phyloP scores from a whole-genome alignment of 2,888 invertebrate genomes.

The Sinhomidia bicolor region DNA sequence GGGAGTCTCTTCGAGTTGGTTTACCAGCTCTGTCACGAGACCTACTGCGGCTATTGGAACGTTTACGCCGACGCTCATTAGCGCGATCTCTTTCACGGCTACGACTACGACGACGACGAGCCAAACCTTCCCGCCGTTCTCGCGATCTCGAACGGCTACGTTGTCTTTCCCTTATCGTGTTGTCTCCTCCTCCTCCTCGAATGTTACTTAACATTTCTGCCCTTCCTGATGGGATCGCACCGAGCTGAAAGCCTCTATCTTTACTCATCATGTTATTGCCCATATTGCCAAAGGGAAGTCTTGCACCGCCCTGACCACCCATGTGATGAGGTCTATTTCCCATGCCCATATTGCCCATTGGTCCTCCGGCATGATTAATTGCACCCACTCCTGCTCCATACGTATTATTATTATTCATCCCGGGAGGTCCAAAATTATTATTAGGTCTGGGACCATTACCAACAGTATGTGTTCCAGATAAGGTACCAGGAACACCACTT shows the following conservation, averaged over 20 bases:
- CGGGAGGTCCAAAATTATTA: slow-evolving; percentile 62
- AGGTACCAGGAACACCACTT: not conserved
- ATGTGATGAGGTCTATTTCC: not conserved
- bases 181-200: no score
- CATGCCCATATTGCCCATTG: slow-evolving; percentile 15
- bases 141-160: slow-evolving; percentile 77
- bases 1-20: slow-evolving; percentile 60
- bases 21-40: slow-evolving; percentile 60
- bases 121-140: slow-evolving; percentile 63
- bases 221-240: slow-evolving; percentile 62
- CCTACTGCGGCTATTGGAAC: slow-evolving; percentile 58
- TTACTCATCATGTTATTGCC: slow-evolving; percentile 22
- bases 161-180: slow-evolving; percentile 56
- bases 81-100: slow-evolving; percentile 79
- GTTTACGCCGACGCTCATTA: slow-evolving; percentile 55
- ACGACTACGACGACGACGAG: slow-evolving; percentile 79
- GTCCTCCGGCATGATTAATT: not conserved
- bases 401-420: slow-evolving; percentile 42
- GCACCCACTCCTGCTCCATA: slow-evolving; percentile 51
- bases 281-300: slow-evolving; percentile 4
- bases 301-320: not conserved
- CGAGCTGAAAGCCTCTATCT: slow-evolving; percentile 44
- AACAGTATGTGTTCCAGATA: slow-evolving; percentile 28
- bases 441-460: slow-evolving; percentile 67
- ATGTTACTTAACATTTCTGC: slow-evolving; percentile 47